These are phyloP conservation scores for Amiota communis DNA, from an alignment of 2,888 invertebrate species.

Conservation along the genomic window DNA sequence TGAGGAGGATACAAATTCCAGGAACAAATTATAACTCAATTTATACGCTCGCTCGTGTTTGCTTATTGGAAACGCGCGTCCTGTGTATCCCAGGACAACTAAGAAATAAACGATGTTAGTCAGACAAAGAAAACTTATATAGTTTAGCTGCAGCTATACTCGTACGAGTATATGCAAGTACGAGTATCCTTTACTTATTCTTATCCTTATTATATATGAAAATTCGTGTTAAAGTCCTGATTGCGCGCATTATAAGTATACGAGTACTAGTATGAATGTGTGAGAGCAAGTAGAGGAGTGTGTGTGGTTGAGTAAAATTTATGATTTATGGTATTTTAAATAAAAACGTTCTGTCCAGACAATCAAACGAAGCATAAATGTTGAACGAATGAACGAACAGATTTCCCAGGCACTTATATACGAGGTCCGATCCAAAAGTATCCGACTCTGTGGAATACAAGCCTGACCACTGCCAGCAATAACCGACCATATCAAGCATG, in stretches of 20 bases:
- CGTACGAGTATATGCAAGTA: no score
- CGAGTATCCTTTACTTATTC: no score
- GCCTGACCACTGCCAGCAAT: no score
- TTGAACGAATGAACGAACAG: constrained; percentile 23
- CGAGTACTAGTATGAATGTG: constrained; percentile 29
- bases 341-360: constrained; percentile 50
- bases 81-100: constrained; percentile 11
- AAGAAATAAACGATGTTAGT: neutral
- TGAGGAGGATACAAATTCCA: constrained; percentile 28
- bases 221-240: constrained; percentile 56
- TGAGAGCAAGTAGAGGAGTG: constrained; percentile 1
- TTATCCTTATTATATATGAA: neutral
- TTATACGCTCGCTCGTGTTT: constrained; percentile 50
- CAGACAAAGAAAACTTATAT: constrained; percentile 5
- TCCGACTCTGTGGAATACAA: no score
- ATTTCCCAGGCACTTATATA: constrained; percentile 42
- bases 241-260: constrained; percentile 62
- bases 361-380: constrained; percentile 41
- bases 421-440: neutral
- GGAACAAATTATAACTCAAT: constrained; percentile 58
- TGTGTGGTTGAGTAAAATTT: constrained; percentile 47
- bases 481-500: no score
- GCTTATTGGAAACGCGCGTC: constrained; percentile 16
- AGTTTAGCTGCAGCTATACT: no score
- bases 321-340: constrained; percentile 61